Evolutionary conservation across 2,888 invertebrate genomes (phyloP), one percentile per base, ranked within the genome.

Genomic region (Stratiomys singularior): DNA sequence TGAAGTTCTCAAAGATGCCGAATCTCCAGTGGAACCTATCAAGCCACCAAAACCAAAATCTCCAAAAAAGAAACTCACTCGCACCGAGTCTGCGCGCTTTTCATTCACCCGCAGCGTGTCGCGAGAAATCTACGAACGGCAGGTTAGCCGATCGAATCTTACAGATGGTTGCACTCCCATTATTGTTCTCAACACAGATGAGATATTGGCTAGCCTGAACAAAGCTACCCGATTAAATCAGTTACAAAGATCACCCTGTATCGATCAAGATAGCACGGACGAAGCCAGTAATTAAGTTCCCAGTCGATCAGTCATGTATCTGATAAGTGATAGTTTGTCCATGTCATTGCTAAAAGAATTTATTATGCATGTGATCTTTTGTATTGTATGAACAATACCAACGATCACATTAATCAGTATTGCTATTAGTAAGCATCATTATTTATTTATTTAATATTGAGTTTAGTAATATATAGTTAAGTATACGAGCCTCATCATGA

Each of bases 1-100:
- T 7, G 91, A 91, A 78, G 86, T 92, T 9, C 82, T 91, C 76
- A 85, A 88, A 11, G 86, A 86, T 78, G 85, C 64, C 47, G 69
- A 69, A 47, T 76, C 76, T n/a, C 69, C 72, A 9, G 44, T 37
- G 15, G 71, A 77, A 56, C 58, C 56, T 23, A 77, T 67, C n/a
- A 46, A 46, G 30, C 44, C 46, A n/a, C 23, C 37, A 83, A 80
- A 84, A 46, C 84, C 78, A 21, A 77, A 64, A 58, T 69, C 76
- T 44, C 71, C 84, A 79, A 86, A 85, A 80, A 86, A 85, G 83
- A 86, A 84, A 81, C 84, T 87, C 13, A 86, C 86, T n/a, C 83
- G 87, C 25, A 86, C 85, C 78, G 85, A 86, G 79, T 87, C 87
- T 0, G 78, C 86, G 78, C 85, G 88, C 15, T 87, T 87, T 83